Base-by-base conservation (phyloP, 1,140 invertebrate species). In the Zaprionus nigranus region DNA sequence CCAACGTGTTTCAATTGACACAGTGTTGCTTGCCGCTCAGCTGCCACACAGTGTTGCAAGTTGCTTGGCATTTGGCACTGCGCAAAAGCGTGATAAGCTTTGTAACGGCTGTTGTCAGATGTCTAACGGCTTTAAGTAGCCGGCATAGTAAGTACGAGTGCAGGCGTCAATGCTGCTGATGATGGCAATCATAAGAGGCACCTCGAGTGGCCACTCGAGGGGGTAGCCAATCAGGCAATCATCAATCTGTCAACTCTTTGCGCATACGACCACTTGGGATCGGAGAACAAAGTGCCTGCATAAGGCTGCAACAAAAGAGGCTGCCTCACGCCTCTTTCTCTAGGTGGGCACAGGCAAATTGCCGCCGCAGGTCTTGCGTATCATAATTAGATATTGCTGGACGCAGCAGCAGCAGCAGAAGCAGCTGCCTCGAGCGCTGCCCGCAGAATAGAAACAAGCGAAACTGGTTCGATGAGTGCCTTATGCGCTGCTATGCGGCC, bases 341-440 rank as follows among this genome's bases (percentile, higher is more conserved):
- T 90, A 88, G 84, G 84, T 88, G 84, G 34, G 22, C 85, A 88
- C n/a, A 88, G 20, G 36, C 81, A 84, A 88, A 84, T 88, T 88
- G 84, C 69, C 82, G 75, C 75, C 70, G 75, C 75, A 73, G 70
- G 69, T 77, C 36, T 26, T 56, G 34, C 49, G 40, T 61, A 15
- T 38, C 74, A 77, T 77, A 77, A 77, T 77, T 77, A 66, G 63
- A 73, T 67, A 63, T 73, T 60, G 30, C 53, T n/a, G 67, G 34
- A 59, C 80, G 9, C 30, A 34, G 30, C 30, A 30, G 7, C 28
- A 30, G 30, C 30, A 30, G 30, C 9, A 34, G 30, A 11, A 34
- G 30, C 61, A 70, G 53, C 64, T 72, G 67, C 67, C 22, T 49
- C 56, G 6, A 56, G 49, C 38, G 24, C 26, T 34, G 70, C 78